Percentiles rank a stretch among this genome's conserved stretches.
phyloP scores from a whole-genome alignment of 2,888 invertebrate genomes.

The Empis stercorea region DNA sequence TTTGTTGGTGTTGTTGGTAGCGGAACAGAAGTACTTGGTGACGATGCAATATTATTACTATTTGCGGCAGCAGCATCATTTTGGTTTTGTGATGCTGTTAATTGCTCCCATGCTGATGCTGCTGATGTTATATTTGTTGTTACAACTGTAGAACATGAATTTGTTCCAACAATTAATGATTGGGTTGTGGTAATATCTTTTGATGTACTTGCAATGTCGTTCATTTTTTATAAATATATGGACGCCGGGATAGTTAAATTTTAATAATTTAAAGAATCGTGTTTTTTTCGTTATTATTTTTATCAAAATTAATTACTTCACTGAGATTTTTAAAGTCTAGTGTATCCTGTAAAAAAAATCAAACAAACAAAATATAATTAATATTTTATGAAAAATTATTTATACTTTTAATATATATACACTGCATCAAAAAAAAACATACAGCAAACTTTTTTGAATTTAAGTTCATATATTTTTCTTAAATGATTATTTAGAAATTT shows the following conservation, averaged over 20 bases:
- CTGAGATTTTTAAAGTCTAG: background rate
- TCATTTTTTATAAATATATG: conserved; percentile 20
- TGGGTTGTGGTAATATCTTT: conserved; percentile 14
- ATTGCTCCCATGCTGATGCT: conserved; percentile 35
- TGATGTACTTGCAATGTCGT: conserved; percentile 20
- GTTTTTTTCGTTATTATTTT: background rate
- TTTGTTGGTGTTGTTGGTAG: conserved; percentile 33
- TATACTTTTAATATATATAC: too few relatives aligned
- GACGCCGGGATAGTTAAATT: conserved; percentile 25
- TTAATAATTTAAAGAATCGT: conserved; percentile 11
- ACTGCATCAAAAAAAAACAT: too few relatives aligned
- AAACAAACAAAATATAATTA: background rate
- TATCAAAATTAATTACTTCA: too few relatives aligned
- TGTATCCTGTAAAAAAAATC: conserved; percentile 2
- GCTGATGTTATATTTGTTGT: conserved; percentile 13
- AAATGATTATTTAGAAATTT: too few relatives aligned
- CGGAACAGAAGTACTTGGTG: background rate
- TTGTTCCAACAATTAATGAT: conserved; percentile 4
- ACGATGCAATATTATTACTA: conserved; percentile 7
- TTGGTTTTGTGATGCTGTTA: conserved; percentile 24
- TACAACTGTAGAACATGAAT: background rate
- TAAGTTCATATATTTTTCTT: too few relatives aligned
- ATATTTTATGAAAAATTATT: too few relatives aligned
- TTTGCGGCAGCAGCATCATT: conserved; percentile 15
- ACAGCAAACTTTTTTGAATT: too few relatives aligned